phyloP scores from a whole-genome alignment of 2,797 vertebrate species.

The Xenentodon cancila region DNA sequence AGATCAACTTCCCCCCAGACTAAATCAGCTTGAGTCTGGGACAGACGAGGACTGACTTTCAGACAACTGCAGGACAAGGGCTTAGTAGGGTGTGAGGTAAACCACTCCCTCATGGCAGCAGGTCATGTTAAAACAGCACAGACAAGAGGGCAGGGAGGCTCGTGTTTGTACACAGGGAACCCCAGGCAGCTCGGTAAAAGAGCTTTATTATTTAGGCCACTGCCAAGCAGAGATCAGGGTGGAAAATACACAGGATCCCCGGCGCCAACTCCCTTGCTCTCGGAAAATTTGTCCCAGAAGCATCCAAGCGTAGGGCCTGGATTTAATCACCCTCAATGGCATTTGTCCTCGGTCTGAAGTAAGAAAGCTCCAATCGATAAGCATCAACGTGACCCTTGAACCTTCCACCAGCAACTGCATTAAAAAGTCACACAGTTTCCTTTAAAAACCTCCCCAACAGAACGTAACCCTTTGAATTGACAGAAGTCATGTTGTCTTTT shows the following conservation, averaged over 20 bases:
- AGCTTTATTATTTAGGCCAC: slow-evolving; percentile 78
- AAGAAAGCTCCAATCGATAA: slow-evolving; percentile 56
- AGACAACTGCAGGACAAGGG: slow-evolving; percentile 51
- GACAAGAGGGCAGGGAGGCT: slow-evolving; percentile 23
- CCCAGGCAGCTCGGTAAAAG: slow-evolving; percentile 72
- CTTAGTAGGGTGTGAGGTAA: slow-evolving; percentile 55
- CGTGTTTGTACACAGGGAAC: slow-evolving; percentile 79
- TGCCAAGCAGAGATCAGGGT: slow-evolving; percentile 76
- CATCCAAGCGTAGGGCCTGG: slow-evolving; percentile 72
- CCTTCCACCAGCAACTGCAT: slow-evolving; percentile 22
- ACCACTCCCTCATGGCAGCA: slow-evolving; percentile 28
- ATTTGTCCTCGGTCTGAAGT: slow-evolving; percentile 62
- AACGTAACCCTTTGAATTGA: too few species aligned
- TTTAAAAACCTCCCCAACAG: too few species aligned
- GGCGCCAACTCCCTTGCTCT: slow-evolving; percentile 78
- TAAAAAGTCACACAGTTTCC: slow-evolving; percentile 9
- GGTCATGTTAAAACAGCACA: slow-evolving; percentile 64
- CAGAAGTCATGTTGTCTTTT: too few species aligned
- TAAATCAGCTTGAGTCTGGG: slow-evolving; percentile 39
- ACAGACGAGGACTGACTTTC: slow-evolving; percentile 23
- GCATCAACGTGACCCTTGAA: slow-evolving; percentile 51
- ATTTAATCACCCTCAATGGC: slow-evolving; percentile 73
- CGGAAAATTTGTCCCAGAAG: slow-evolving; percentile 75
- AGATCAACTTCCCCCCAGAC: slow-evolving; percentile 43
- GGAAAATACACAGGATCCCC: slow-evolving; percentile 78